Percentiles rank a stretch among this genome's conserved stretches.
Conservation (phyloP, 2,113 vertebrate genomes). For the Ctenomys sociabilis region DNA sequence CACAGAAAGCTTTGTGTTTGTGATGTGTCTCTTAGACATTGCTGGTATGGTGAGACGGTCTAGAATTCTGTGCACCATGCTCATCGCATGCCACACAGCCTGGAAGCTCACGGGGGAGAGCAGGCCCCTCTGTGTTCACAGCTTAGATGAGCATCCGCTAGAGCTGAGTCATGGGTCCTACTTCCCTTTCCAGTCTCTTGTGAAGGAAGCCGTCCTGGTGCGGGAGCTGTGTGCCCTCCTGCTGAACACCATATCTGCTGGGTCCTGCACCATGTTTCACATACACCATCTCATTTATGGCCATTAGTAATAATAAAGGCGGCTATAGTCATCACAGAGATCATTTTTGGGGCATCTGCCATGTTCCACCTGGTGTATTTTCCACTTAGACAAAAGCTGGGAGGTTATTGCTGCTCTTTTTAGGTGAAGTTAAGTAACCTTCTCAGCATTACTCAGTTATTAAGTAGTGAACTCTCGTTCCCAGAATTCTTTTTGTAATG, state of each 20-base stretch:
- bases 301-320: background rate
- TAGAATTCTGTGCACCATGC: background rate
- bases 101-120: constrained; percentile 8
- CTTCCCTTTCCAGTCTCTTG: background rate
- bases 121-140: background rate
- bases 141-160: background rate
- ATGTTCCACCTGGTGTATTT: background rate
- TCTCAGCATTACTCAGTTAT: constrained; percentile 28
- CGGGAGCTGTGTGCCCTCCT: background rate
- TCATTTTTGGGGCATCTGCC: constrained; percentile 2
- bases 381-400: constrained; percentile 25
- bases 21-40: background rate
- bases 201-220: background rate
- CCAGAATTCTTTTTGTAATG: constrained; percentile 14
- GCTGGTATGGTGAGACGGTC: background rate
- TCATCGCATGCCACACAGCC: background rate
- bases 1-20: background rate
- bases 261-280: background rate
- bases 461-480: constrained; percentile 27
- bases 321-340: background rate
- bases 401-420: constrained; percentile 25
- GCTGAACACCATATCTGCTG: background rate
- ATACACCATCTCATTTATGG: background rate
- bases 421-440: constrained; percentile 38
- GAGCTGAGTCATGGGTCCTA: background rate